Conservation (phyloP, 2,113 vertebrate genomes). For the Protobothrops flavoviridis region DNA sequence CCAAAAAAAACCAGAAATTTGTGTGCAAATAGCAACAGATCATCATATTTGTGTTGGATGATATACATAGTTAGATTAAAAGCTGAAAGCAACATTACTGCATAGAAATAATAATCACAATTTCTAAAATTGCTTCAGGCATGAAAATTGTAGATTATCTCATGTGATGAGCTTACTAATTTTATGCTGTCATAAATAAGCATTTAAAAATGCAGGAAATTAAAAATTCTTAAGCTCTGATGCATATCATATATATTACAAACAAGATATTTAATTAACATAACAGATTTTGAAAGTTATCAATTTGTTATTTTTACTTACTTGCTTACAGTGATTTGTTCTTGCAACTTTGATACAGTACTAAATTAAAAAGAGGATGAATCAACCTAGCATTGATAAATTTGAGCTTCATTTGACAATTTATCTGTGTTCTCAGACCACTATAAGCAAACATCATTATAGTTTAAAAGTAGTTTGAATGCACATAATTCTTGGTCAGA, state of each 20-base stretch:
- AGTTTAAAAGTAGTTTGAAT: conserved; percentile 28
- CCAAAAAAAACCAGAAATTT: conserved; percentile 16
- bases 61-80: conserved; percentile 11
- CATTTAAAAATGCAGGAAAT: conserved; percentile 23
- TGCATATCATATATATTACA: conserved; percentile 44
- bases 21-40: background rate
- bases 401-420: conserved; percentile 67
- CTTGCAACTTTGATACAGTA: conserved; percentile 33
- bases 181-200: background rate
- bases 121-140: background rate
- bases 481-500: background rate
- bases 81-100: conserved; percentile 21
- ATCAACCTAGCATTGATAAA: conserved; percentile 54
- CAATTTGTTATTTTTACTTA: conserved; percentile 60
- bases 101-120: conserved; percentile 50
- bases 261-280: conserved; percentile 42
- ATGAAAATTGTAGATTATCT: conserved; percentile 1
- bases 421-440: conserved; percentile 75
- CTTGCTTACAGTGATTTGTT: conserved; percentile 44
- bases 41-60: background rate
- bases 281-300: conserved; percentile 54
- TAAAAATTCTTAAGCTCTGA: conserved; percentile 13
- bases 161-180: conserved; percentile 26
- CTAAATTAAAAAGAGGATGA: conserved; percentile 47
- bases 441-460: conserved; percentile 74